These are phyloP conservation scores for Zophobas atratus DNA, from an alignment of 1,140 invertebrate genomes.

Conservation along the genomic window DNA sequence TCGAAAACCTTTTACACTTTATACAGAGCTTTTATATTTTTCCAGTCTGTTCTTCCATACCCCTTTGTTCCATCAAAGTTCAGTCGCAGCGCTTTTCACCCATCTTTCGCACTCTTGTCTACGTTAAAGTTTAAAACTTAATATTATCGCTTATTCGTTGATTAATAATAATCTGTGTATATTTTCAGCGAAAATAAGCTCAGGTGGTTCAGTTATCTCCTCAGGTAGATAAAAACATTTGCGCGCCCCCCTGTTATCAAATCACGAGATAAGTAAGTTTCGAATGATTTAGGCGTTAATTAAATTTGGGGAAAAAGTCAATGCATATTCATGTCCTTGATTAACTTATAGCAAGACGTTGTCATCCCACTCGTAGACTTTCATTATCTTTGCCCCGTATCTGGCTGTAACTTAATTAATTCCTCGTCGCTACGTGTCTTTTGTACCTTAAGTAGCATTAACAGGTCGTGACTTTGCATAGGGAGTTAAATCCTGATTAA, in stretches of 20 bases:
- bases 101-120: too few species aligned
- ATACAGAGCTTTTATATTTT: too few species aligned
- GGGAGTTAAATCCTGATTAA: constrained; percentile 31
- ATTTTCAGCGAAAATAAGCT: too few species aligned
- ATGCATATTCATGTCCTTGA: constrained; percentile 40
- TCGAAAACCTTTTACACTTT: too few species aligned
- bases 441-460: constrained; percentile 63
- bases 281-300: constrained; percentile 35
- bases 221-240: too few species aligned
- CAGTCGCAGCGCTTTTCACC: too few species aligned
- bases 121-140: too few species aligned
- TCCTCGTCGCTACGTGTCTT: constrained; percentile 60
- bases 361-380: constrained; percentile 49
- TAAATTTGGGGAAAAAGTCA: constrained; percentile 33
- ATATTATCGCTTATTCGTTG: too few species aligned
- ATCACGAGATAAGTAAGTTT: constrained; percentile 30
- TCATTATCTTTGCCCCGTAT: constrained; percentile 60
- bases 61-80: too few species aligned
- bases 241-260: constrained; percentile 1
- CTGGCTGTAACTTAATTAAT: constrained; percentile 63
- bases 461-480: constrained; percentile 62
- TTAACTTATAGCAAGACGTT: constrained; percentile 41
- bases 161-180: too few species aligned
- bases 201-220: too few species aligned
- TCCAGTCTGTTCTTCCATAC: too few species aligned